Evolutionary conservation across 2,888 invertebrate species (phyloP).

Genomic region (Diaprepes abbreviatus): DNA sequence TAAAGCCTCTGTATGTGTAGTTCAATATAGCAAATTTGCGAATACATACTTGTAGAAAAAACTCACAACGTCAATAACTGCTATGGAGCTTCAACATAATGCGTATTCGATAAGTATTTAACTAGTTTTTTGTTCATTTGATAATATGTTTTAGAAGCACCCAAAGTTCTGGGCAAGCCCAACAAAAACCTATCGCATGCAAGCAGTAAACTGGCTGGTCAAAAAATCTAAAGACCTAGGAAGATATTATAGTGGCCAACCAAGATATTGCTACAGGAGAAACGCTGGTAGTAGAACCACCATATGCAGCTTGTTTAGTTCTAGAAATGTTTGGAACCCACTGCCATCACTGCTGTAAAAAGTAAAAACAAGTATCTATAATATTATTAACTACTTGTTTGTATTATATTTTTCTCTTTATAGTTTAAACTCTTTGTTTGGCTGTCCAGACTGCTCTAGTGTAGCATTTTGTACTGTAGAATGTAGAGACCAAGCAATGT

Average conservation of each 20-base stretch:
- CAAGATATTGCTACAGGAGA: slow-evolving; percentile 78
- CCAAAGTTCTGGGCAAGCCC: slow-evolving; percentile 14
- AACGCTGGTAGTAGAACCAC: slow-evolving; percentile 78
- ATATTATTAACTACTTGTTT: too few relatives aligned
- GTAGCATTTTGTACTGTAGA: slow-evolving; percentile 81
- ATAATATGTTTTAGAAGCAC: slow-evolving; percentile 39
- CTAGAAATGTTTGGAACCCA: slow-evolving; percentile 83
- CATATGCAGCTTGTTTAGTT: slow-evolving; percentile 81
- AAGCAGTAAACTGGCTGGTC: slow-evolving; percentile 74
- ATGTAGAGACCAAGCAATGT: slow-evolving; percentile 76
- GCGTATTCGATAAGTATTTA: too few relatives aligned
- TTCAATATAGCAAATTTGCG: too few relatives aligned
- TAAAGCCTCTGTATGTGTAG: too few relatives aligned
- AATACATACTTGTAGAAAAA: too few relatives aligned
- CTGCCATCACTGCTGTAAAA: slow-evolving; percentile 84
- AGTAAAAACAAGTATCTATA: too few relatives aligned
- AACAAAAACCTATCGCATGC: slow-evolving; percentile 69
- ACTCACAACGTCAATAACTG: too few relatives aligned
- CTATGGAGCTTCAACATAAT: too few relatives aligned
- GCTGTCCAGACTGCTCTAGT: slow-evolving; percentile 81
- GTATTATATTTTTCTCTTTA: too few relatives aligned
- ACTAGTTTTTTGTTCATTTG: too few relatives aligned
- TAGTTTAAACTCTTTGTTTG: slow-evolving; percentile 76
- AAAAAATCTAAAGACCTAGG: slow-evolving; percentile 75
- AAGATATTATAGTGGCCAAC: slow-evolving; percentile 78